Base-by-base conservation (phyloP, 2,888 invertebrate species). In the Idaea aversata region DNA sequence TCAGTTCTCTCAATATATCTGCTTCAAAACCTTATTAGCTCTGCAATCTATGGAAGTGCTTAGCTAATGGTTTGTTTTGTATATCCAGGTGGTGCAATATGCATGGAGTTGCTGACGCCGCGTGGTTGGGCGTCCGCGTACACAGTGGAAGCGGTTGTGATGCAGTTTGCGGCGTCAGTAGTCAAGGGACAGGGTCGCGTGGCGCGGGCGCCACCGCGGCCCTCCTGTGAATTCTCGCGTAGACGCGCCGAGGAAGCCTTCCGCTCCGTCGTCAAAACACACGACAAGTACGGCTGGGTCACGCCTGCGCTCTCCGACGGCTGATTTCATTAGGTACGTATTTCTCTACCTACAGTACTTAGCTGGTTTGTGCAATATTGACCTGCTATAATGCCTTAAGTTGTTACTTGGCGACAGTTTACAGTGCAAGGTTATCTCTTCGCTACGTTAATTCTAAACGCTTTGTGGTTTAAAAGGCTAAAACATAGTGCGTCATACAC, bases 251-350 rank as follows among this genome's bases (percentile, higher is more conserved):
- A 97, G 85, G 97, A 97, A 81, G 96, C 97, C 36, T 97, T 97
- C 89, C 94, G 97, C 75, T 97, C 97, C 66, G 94, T 97, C 73
- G 97, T 97, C 67, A 97, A 97, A 88, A 97, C 97, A 7, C 97
- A 97, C 83, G 97, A 97, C 83, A 97, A 97, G 83, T 97, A 97
- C 83, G 97, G 97, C 64, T 97, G 97, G 97, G 97, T 97, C 62
- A 97, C 97, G 35, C 97, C 97, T 35, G 95, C 97, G 15, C 93
- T 97, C 70, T 95, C 97, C 61, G 97, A 97, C 86, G 97, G 97
- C 83, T 97, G 95, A 95, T 68, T 68, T 63, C 57, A 58, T 57
- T 62, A 75, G 80, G 86, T 85, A 74, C 58, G 16, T 58, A 34
- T 10, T 16, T 62, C 34, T 66, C 10, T 47, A 7, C 7, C 47